Conservation (phyloP, 1,140 invertebrate genomes). For the Aphidius ervi region DNA sequence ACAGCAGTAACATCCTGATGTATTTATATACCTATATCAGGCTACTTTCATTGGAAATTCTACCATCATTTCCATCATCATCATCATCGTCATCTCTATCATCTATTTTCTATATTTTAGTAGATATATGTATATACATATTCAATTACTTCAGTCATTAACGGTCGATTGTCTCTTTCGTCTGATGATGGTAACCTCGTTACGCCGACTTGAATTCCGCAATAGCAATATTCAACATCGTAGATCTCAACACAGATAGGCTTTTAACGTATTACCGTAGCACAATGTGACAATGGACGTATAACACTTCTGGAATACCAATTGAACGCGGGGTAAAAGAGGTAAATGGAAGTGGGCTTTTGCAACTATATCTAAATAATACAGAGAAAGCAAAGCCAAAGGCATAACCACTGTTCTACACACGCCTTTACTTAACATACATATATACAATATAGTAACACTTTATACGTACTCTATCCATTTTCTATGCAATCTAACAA, state of each 20-base stretch:
- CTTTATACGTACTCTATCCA: constrained; percentile 37
- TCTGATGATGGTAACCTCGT: constrained; percentile 42
- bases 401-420: no score
- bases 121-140: constrained; percentile 15
- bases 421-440: no score
- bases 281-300: constrained; percentile 50
- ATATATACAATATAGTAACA: no score
- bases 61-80: background rate
- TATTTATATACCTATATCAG: background rate
- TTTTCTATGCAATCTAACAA: constrained; percentile 31
- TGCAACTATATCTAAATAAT: constrained; percentile 10
- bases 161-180: constrained; percentile 48
- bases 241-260: constrained; percentile 52
- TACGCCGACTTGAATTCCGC: constrained; percentile 47
- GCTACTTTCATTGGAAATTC: background rate
- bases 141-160: constrained; percentile 51
- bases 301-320: constrained; percentile 47
- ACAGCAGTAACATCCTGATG: constrained; percentile 5
- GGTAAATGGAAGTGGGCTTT: constrained; percentile 16
- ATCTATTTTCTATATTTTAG: background rate
- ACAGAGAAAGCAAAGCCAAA: no score
- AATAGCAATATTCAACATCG: constrained; percentile 44
- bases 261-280: constrained; percentile 53
- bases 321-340: constrained; percentile 20
- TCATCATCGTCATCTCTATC: no score